These are phyloP conservation scores for Agrypnia vestita DNA, from an alignment of 1,140 invertebrate genomes.

Conservation along the genomic window DNA sequence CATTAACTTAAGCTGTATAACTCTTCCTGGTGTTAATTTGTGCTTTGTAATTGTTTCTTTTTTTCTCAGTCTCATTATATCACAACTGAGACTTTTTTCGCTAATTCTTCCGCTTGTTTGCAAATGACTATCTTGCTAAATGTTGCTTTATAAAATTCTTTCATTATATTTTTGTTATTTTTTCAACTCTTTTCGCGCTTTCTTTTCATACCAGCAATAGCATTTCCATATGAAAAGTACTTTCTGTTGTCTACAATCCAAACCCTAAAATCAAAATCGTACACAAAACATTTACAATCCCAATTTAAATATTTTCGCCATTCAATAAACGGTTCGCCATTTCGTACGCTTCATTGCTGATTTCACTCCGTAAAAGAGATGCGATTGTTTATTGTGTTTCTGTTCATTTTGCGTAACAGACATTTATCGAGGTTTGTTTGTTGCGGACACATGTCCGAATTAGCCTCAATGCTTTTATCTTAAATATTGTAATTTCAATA, in stretches of 20 bases:
- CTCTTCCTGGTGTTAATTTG: neutral
- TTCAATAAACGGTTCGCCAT: conserved; percentile 16
- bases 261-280: no score
- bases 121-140: no score
- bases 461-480: no score
- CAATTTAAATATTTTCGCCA: conserved; percentile 31
- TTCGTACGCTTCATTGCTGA: conserved; percentile 26
- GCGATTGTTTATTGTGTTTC: conserved; percentile 32
- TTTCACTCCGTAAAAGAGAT: conserved; percentile 37
- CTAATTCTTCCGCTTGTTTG: no score
- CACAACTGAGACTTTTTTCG: no score
- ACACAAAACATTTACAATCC: conserved; percentile 17
- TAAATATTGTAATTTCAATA: no score
- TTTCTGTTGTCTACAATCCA: conserved; percentile 24
- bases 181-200: no score
- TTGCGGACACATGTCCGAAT: no score
- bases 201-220: neutral
- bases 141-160: no score
- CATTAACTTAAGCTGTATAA: neutral
- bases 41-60: neutral
- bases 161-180: no score
- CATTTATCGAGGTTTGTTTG: conserved; percentile 13
- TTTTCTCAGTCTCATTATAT: neutral
- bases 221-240: conserved; percentile 31
- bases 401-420: conserved; percentile 8